Base-by-base conservation (phyloP, 1,140 invertebrate species). In the Psilanteris sp. region DNA sequence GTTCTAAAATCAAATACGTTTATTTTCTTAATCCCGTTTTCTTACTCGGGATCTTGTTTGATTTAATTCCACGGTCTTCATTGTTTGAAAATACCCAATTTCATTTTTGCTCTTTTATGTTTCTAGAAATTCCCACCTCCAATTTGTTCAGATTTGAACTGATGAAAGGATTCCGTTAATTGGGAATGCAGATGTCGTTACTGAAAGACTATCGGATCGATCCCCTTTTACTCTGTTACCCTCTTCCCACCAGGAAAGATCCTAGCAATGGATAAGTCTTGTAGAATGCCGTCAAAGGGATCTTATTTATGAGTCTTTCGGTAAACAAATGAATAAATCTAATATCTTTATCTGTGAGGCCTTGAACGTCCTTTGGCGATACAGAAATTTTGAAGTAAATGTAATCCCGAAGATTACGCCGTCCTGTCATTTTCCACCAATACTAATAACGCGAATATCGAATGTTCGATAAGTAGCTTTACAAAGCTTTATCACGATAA, bases 261-360 rank as follows among this genome's bases (percentile, higher is more conserved):
- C 79, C 83, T 79, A 72, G 74, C 82, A 79, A 75, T 78, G 79
- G 84, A 87, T 87, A 87, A 86, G 83, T 79, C 82, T 80, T 82
- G 82, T 83, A 79, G 79, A 81, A 81, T 75, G 80, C 81, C 82
- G 82, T 88, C 85, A 87, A 88, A 88, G 86, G 83, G 79, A 85
- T 81, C 85, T 88, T 87, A 88, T 88, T 88, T 88, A 88, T 87
- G 86, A 88, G 87, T 87, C 83, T 87, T 85, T 88, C 79, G 84
- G 86, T 82, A 88, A 87, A 87, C 86, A 88, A 87, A 87, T 87
- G 86, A 86, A 86, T 88, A 87, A 87, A 87, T 86, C 83, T 87
- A 87, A 87, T 87, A 87, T 75, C 71, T 78, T 62, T 71, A 78
- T 74, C 57, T 71, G 61, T 13, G 27, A 41, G 41, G 13, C 55